phyloP scores from a whole-genome alignment of 2,113 vertebrate genomes.

The Forbesichthys agassizii region DNA sequence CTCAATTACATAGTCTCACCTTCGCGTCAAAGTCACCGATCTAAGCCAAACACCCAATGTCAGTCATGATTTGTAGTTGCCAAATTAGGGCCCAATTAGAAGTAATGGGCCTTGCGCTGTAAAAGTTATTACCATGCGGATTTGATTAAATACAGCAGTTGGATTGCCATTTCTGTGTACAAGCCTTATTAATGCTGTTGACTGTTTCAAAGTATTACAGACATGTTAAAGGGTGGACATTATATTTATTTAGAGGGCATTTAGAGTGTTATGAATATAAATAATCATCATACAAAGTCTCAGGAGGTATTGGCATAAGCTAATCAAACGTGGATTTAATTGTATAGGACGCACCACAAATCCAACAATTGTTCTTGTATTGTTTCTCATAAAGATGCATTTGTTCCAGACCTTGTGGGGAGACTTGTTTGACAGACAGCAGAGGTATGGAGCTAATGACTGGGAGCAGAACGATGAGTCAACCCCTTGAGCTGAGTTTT shows the following conservation, averaged over 20 bases:
- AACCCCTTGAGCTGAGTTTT: constrained; percentile 13
- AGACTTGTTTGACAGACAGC: not conserved
- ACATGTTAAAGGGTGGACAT: not conserved
- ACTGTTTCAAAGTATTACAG: constrained; percentile 10
- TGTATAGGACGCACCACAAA: not conserved
- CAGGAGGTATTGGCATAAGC: not conserved
- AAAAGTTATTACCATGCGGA: constrained; percentile 61
- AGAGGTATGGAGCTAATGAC: constrained; percentile 6
- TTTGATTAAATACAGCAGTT: constrained; percentile 58
- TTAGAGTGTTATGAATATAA: not conserved
- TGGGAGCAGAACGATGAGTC: constrained; percentile 25
- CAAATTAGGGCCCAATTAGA: constrained; percentile 65
- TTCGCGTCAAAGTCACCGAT: constrained; percentile 29
- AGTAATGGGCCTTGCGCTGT: constrained; percentile 64
- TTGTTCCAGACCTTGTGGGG: not conserved
- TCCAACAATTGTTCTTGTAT: not conserved
- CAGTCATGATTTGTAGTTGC: constrained; percentile 54
- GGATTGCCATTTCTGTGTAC: constrained; percentile 39
- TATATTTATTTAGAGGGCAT: not conserved
- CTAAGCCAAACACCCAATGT: constrained; percentile 17
- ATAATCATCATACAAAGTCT: not conserved
- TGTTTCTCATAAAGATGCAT: not conserved
- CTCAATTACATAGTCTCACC: constrained; percentile 31
- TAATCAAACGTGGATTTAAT: not conserved
- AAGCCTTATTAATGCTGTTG: constrained; percentile 9